phyloP scores from a whole-genome alignment of 2,888 invertebrate genomes.

The Ceramica pisi region DNA sequence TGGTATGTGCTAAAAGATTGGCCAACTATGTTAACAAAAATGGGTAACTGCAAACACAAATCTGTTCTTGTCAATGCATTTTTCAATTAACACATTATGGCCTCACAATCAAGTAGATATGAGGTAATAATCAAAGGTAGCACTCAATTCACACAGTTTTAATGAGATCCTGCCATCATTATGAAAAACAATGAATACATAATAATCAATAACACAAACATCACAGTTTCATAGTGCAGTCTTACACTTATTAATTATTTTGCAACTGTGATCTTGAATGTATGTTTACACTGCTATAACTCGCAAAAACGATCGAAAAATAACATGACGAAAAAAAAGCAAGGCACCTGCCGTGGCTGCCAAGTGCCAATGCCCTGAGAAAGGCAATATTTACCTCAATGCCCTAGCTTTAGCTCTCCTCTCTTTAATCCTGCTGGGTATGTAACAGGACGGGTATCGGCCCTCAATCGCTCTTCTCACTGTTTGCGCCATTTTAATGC shows the following conservation, averaged over 20 bases:
- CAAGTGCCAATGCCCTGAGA: conserved; percentile 47
- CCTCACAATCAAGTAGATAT: neutral
- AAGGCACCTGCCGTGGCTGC: conserved; percentile 32
- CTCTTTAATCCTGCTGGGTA: conserved; percentile 93
- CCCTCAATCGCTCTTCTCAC: conserved; percentile 93
- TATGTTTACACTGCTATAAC: conserved; percentile 12
- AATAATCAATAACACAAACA: conserved; percentile 24
- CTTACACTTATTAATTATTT: conserved; percentile 3
- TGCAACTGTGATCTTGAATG: neutral
- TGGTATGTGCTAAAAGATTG: neutral
- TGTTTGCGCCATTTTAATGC: conserved; percentile 93
- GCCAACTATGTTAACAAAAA: neutral
- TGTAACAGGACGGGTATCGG: conserved; percentile 94
- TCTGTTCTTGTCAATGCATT: neutral
- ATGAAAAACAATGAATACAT: conserved; percentile 29
- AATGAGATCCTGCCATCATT: conserved; percentile 28
- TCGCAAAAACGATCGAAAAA: conserved; percentile 33
- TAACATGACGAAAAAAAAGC: conserved; percentile 28
- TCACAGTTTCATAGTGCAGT: conserved; percentile 4
- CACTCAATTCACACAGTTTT: conserved; percentile 23
- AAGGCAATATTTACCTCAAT: conserved; percentile 80
- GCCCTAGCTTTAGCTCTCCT: conserved; percentile 93
- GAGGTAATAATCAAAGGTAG: neutral
- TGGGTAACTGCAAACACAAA: neutral
- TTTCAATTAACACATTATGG: neutral